Evolutionary conservation across 1,140 invertebrate species (phyloP).

Genomic region (Acyrthosiphon pisum): DNA sequence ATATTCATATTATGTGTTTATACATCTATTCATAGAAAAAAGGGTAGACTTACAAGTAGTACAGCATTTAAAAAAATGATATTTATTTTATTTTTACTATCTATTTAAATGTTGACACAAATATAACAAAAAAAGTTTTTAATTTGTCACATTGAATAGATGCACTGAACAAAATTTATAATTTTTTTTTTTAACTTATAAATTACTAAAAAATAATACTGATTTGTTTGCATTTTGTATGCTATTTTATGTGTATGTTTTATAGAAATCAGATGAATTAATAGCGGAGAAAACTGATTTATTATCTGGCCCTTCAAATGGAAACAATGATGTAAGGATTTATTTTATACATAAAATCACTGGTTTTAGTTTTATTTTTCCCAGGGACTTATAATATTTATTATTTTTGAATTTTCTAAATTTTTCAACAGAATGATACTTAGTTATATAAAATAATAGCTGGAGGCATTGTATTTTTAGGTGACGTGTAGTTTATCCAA

Average conservation of each 20-base stretch:
- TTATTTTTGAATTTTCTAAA: not conserved
- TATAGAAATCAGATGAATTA: conserved; percentile 50
- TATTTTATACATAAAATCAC: not conserved
- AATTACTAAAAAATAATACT: not conserved
- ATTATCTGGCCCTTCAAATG: conserved; percentile 43
- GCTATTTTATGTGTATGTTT: conserved; percentile 38
- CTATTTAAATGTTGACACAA: not conserved
- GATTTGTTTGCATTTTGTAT: conserved; percentile 16
- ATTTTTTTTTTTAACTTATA: not conserved
- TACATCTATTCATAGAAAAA: too few relatives aligned
- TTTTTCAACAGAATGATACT: not conserved
- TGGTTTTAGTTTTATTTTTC: not conserved
- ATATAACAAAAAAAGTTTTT: not conserved
- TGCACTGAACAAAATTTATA: not conserved
- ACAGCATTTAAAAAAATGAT: not conserved
- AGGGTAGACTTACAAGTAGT: too few relatives aligned
- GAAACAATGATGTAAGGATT: conserved; percentile 51
- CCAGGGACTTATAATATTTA: not conserved
- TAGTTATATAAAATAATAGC: not conserved
- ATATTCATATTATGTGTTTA: too few relatives aligned
- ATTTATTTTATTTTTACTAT: not conserved
- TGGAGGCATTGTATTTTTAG: not conserved
- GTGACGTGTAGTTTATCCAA: not conserved
- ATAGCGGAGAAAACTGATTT: conserved; percentile 50
- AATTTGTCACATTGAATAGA: not conserved